Base-by-base conservation (phyloP, 2,113 vertebrate genomes). In the Terrapene triunguis region DNA sequence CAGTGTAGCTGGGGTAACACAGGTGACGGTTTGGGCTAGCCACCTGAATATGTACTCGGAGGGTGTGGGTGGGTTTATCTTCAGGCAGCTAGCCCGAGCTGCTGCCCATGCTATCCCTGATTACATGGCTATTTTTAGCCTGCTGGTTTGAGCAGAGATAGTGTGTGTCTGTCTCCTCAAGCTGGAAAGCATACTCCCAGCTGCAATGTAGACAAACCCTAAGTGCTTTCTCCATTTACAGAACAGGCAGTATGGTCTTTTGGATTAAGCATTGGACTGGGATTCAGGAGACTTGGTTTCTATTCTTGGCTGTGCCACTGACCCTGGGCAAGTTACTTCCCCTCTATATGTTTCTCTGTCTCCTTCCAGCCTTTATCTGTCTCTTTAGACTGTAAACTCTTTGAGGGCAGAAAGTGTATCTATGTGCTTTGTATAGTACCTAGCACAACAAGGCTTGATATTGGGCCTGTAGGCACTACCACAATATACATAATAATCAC, bases 261-360 rank as follows among this genome's bases (percentile, higher is more conserved):
- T 95, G 80, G 44, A 29, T 25, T 53, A 82, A 19, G 89, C 6
- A 10, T 47, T 94, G 74, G 78, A 22, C 54, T 84, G 81, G 48
- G 69, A 25, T 2, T 65, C 84, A 84, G 69, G 29, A 78, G 25
- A n/a, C 53, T 53, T 53, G 53, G 53, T 53, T 29, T 74, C 88
- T 95, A 82, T 92, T 95, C 78, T 94, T 84, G 93, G 86, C 76
- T 44, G 54, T 57, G 48, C 82, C 92, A 25, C 92, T 96, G 62
- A 29, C 74, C 78, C 47, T 14, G 79, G 81, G 91, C 91, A 92
- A 92, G 85, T 74, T 29, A 3, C 48, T 87, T 93, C 82, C 62
- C 32, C 90, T 95, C 91, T 89, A 54, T 82, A 84, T 44, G 24
- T 80, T 88, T 62, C 42, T 83, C 80, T 93, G 38, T 84, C 93